Percentiles rank a stretch among this genome's conserved stretches.
phyloP scores from a whole-genome alignment of 2,888 invertebrate species.

The Minunthozetes semirufus region DNA sequence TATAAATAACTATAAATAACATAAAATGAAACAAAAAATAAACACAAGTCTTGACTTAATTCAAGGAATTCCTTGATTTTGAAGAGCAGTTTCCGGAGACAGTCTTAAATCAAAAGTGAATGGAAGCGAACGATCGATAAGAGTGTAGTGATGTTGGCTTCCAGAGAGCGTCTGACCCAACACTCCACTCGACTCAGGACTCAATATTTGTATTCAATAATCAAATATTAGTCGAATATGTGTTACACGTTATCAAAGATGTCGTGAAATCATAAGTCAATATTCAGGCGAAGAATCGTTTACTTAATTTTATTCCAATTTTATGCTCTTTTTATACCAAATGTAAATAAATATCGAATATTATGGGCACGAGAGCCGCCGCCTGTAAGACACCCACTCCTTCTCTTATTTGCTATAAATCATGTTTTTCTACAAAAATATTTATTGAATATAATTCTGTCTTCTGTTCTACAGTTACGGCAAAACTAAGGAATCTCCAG shows the following conservation, averaged over 20 bases:
- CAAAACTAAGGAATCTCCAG: constrained; percentile 92
- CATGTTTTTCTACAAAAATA: too few species aligned
- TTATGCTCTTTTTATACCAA: not conserved
- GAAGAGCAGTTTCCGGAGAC: too few species aligned
- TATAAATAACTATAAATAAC: constrained; percentile 23
- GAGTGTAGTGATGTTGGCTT: not conserved
- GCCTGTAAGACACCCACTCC: constrained; percentile 67
- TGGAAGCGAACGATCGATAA: not conserved
- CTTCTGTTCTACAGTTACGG: constrained; percentile 89
- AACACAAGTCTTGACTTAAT: not conserved
- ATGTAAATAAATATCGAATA: constrained; percentile 26
- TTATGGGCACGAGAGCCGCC: constrained; percentile 84
- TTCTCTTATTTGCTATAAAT: constrained; percentile 4
- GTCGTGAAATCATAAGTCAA: constrained; percentile 14
- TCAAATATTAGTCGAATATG: constrained; percentile 3
- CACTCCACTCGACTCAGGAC: not conserved
- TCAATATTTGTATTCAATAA: constrained; percentile 17
- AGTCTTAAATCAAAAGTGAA: too few species aligned
- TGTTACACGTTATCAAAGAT: constrained; percentile 29
- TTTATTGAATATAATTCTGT: too few species aligned
- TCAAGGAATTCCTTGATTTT: not conserved
- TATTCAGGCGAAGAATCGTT: not conserved
- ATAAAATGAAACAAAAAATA: not conserved
- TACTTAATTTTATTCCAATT: not conserved
- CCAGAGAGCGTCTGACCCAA: constrained; percentile 15